Base-by-base conservation (phyloP, 2,113 vertebrate genomes). In the Seriola rivoliana region DNA sequence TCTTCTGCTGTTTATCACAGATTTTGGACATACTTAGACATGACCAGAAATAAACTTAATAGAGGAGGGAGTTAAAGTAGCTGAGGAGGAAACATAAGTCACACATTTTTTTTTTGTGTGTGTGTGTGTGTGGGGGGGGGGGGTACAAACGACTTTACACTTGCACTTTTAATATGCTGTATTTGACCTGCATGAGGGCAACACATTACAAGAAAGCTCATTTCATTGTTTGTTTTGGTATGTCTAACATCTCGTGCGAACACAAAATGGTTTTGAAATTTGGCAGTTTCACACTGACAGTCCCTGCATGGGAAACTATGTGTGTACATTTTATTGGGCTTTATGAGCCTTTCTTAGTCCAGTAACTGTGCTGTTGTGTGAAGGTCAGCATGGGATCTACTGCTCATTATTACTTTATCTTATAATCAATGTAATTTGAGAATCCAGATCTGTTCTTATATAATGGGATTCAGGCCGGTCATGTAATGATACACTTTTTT, bases 1-100 rank as follows among this genome's bases (percentile, higher is more conserved):
- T 69, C 32, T 5, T 54, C 62, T 85, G 81, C 77, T 84, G 58
- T 85, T 89, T 12, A 87, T 87, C 66, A 84, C 64, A 52, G 25
- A 52, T 71, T 78, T 70, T 81, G 16, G 72, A 81, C 78, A 64
- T 65, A 58, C 82, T 83, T 59, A 44, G 23, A 73, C 17, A 42
- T 63, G 48, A 48, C 46, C 16, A 29, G 57, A 72, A 72, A 77
- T 57, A 68, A 21, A 38, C 3, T 4, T 69, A 57, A 69, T 58
- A 12, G 44, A 59, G 32, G 59, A 72, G 57, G 23, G 58, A 81
- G 60, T 23, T 23, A 32, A n/a, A 4, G 14, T n/a, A 17, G 29
- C 16, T 34, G 32, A 59, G 38, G 46, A 38, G 32, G 48, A 80
- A 82, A 72, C 10, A 12, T 42, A 38, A 52, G 55, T 81, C 54